Evolutionary conservation across 2,888 invertebrate genomes (phyloP).

Genomic region (Cerastis rubricosa): DNA sequence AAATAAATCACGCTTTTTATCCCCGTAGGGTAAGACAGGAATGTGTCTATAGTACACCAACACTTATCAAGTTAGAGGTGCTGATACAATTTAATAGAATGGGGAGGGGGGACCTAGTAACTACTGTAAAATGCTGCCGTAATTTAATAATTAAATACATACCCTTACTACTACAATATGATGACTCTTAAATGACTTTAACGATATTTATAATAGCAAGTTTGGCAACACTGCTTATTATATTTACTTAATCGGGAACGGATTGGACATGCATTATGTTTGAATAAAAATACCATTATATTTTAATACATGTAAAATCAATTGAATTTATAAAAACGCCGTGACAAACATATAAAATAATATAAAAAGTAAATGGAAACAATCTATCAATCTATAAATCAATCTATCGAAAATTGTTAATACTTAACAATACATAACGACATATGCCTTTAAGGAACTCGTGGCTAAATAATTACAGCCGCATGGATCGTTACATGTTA

Average conservation of each 20-base stretch:
- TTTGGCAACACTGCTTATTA: constrained; percentile 3
- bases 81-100: neutral
- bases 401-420: constrained; percentile 57
- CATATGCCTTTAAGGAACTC: neutral
- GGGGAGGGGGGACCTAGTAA: neutral
- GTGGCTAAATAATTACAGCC: too few species aligned
- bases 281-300: constrained; percentile 17
- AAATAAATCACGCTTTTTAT: neutral
- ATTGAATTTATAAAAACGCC: constrained; percentile 29
- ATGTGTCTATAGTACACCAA: neutral
- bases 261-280: constrained; percentile 12
- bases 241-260: constrained; percentile 23
- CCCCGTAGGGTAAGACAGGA: neutral
- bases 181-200: constrained; percentile 11
- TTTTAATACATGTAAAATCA: constrained; percentile 14
- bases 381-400: too few species aligned
- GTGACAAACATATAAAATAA: constrained; percentile 25
- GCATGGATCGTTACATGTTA: too few species aligned
- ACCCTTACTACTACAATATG: constrained; percentile 5
- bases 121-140: neutral
- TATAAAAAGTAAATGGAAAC: constrained; percentile 35
- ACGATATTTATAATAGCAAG: constrained; percentile 5
- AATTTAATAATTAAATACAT: constrained; percentile 8
- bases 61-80: neutral
- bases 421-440: neutral